phyloP scores from a whole-genome alignment of 23 tunicate species.

The Ascidia mentula region DNA sequence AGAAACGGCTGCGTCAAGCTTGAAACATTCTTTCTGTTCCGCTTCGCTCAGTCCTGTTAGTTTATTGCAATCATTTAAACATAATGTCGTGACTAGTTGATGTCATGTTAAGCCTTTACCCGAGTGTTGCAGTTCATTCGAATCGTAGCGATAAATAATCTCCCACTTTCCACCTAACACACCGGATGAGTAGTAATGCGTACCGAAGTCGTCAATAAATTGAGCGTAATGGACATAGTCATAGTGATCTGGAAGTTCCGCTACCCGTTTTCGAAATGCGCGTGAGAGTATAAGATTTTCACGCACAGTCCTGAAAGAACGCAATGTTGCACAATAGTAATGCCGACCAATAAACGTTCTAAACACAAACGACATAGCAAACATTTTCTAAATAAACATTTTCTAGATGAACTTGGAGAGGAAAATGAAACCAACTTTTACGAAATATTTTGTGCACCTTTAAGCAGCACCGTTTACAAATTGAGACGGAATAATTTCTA shows the following conservation, averaged over 20 bases:
- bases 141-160: constrained; percentile 3
- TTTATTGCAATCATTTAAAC: not conserved
- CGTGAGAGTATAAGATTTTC: not conserved
- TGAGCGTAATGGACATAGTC: constrained; percentile 5
- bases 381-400: too few relatives aligned
- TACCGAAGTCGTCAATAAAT: constrained; percentile 11
- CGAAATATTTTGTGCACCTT: too few relatives aligned
- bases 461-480: too few relatives aligned
- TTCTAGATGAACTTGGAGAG: too few relatives aligned
- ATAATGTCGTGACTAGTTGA: not conserved
- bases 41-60: not conserved
- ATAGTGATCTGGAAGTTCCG: constrained; percentile 13
- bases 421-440: too few relatives aligned
- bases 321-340: too few relatives aligned
- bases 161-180: constrained; percentile 11
- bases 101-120: too few relatives aligned
- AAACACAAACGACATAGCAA: too few relatives aligned
- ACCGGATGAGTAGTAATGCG: constrained; percentile 25
- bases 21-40: not conserved
- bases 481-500: too few relatives aligned
- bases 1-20: not conserved
- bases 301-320: not conserved
- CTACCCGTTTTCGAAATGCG: not conserved
- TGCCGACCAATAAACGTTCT: too few relatives aligned
- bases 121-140: not conserved